A percentile compares a stretch with the other conserved stretches of the same genome.
phyloP scores from a whole-genome alignment of 2,888 invertebrate species.

The Mactromeris polynyma region DNA sequence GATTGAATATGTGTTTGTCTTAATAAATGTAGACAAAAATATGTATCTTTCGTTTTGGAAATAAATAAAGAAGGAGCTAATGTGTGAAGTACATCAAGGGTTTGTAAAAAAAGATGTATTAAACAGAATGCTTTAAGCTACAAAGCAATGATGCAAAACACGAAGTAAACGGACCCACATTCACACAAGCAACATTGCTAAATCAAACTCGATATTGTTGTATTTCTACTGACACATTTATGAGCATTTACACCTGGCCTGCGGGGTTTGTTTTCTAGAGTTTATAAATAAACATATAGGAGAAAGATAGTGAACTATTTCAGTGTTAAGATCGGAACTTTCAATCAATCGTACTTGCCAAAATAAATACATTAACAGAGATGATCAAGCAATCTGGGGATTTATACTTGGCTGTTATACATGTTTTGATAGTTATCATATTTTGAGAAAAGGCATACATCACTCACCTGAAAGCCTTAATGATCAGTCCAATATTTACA shows the following conservation, averaged over 20 bases:
- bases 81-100: neutral
- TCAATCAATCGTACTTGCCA: neutral
- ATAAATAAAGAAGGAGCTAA: neutral
- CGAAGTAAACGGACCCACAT: no score
- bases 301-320: neutral
- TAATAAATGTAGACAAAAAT: constrained; percentile 17
- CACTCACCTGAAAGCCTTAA: neutral
- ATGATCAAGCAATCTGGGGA: neutral
- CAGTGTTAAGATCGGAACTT: neutral
- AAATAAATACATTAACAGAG: neutral
- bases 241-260: neutral
- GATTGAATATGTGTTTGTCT: constrained; percentile 19
- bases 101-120: neutral
- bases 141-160: no score
- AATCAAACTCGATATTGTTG: no score
- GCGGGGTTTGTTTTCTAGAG: neutral
- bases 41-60: neutral
- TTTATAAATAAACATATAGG: neutral
- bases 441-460: neutral
- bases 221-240: no score
- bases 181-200: no score
- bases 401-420: neutral
- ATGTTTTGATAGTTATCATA: neutral
- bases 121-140: no score
- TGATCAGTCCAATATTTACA: neutral